phyloP scores from a whole-genome alignment of 2,113 vertebrate species.

The Chunga burmeisteri region DNA sequence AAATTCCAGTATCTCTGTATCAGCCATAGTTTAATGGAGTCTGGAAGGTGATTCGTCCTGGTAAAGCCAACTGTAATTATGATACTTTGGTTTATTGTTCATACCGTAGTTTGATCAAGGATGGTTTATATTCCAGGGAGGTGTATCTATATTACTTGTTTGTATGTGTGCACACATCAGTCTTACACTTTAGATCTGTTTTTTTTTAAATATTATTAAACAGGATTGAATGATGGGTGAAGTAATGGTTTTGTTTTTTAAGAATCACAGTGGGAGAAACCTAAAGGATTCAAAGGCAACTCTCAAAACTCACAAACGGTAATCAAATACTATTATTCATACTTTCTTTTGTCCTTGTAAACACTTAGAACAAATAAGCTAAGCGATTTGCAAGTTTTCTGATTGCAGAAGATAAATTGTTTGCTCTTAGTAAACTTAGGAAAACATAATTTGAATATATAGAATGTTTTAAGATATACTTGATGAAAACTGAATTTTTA shows the following conservation, averaged over 20 bases:
- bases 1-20: background rate
- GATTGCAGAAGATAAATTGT: background rate
- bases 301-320: slow-evolving; percentile 68
- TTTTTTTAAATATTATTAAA: background rate
- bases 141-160: background rate
- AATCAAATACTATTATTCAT: slow-evolving; percentile 33
- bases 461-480: background rate
- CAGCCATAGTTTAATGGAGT: background rate
- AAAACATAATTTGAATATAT: background rate
- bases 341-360: background rate
- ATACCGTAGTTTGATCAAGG: background rate
- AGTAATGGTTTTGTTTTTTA: slow-evolving; percentile 51
- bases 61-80: background rate
- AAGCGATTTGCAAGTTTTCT: background rate
- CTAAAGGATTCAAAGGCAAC: slow-evolving; percentile 79
- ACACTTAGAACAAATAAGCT: background rate
- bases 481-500: background rate
- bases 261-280: slow-evolving; percentile 84
- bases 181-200: background rate
- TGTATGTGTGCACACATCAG: background rate
- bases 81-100: background rate
- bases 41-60: background rate
- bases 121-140: background rate
- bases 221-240: background rate
- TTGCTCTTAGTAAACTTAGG: background rate